Percentiles rank a stretch among this genome's conserved stretches.
phyloP scores from a whole-genome alignment of 2,113 vertebrate species.

The Tupaia tana region DNA sequence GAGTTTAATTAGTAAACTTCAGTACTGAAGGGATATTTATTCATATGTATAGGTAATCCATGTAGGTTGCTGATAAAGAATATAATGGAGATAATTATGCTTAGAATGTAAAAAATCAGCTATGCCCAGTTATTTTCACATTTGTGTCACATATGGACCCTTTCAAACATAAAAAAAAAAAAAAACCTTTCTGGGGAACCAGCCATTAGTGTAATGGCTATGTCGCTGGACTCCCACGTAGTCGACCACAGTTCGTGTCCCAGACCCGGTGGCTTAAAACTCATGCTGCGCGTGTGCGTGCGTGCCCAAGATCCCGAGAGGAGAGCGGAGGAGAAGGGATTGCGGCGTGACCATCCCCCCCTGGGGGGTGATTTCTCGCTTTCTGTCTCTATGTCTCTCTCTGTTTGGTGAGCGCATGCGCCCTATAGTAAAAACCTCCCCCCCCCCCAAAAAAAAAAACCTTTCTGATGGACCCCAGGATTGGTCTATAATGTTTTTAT shows the following conservation, averaged over 20 bases:
- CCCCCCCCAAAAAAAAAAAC: constrained; percentile 18
- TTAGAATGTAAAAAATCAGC: background rate
- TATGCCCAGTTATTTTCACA: background rate
- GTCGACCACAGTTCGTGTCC: too few relatives aligned
- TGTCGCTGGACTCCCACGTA: too few relatives aligned
- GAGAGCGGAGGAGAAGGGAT: too few relatives aligned
- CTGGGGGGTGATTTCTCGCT: too few relatives aligned
- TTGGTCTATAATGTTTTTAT: background rate
- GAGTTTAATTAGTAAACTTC: constrained; percentile 2
- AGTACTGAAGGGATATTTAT: background rate
- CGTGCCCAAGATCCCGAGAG: too few relatives aligned
- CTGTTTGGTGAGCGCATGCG: too few relatives aligned
- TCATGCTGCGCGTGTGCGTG: too few relatives aligned
- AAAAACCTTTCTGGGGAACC: background rate
- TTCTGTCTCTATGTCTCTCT: too few relatives aligned
- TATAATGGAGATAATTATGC: background rate
- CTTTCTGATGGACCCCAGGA: background rate
- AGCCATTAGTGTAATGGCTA: too few relatives aligned
- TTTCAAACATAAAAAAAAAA: background rate
- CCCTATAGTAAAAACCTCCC: too few relatives aligned
- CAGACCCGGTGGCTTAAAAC: too few relatives aligned
- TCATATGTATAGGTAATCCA: background rate
- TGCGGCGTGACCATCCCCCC: too few relatives aligned
- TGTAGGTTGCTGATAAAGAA: background rate
- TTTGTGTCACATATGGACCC: background rate